phyloP scores from a whole-genome alignment of 2,888 invertebrate genomes.

The Troides oblongomaculatus region DNA sequence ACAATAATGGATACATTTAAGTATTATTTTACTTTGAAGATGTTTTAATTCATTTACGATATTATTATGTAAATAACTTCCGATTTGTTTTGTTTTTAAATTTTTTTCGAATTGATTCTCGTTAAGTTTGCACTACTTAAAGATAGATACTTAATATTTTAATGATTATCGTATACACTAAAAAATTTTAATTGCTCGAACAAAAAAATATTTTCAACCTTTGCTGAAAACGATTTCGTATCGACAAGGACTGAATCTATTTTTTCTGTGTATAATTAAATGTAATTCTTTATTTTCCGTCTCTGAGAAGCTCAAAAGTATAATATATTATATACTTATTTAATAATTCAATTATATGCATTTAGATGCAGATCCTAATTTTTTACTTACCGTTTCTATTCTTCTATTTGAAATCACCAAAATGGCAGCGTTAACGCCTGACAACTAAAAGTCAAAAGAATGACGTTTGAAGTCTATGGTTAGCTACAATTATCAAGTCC shows the following conservation, averaged over 20 bases:
- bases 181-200: neutral
- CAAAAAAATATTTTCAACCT: neutral
- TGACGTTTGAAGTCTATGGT: too few species aligned
- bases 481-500: too few species aligned
- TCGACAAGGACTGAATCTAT: neutral
- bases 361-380: conserved; percentile 17
- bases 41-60: too few species aligned
- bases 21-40: too few species aligned
- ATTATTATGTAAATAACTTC: too few species aligned
- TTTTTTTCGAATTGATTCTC: too few species aligned
- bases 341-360: conserved; percentile 8
- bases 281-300: neutral
- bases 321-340: conserved; percentile 13
- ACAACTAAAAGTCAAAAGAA: too few species aligned
- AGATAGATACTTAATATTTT: neutral
- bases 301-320: conserved; percentile 39
- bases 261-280: neutral
- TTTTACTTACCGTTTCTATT: neutral
- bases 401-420: too few species aligned
- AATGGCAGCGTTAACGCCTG: too few species aligned
- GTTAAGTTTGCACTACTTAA: neutral
- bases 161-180: neutral
- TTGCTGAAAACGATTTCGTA: neutral
- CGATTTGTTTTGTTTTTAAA: too few species aligned
- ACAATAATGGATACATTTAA: too few species aligned